Evolutionary conservation across 2,888 invertebrate species (phyloP).

Genomic region (Lamellibrachia columna): DNA sequence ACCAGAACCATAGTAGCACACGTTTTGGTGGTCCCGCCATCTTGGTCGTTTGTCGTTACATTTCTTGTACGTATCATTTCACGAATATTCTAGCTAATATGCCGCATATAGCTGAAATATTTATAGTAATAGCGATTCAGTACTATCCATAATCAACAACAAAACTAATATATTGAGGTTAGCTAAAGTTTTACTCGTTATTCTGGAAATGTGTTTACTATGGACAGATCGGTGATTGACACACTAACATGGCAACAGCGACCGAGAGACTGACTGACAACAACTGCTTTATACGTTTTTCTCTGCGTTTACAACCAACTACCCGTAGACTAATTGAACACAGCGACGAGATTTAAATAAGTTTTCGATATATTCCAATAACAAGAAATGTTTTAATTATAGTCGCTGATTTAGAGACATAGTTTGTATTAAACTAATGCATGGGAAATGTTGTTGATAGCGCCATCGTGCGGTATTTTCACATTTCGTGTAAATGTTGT

Average conservation of each 20-base stretch:
- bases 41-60: background rate
- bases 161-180: background rate
- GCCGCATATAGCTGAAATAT: background rate
- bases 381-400: background rate
- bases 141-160: background rate
- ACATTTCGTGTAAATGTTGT: background rate
- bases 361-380: background rate
- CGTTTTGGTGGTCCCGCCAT: background rate
- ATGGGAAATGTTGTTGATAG: background rate
- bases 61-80: background rate
- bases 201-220: background rate
- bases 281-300: background rate
- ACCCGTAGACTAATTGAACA: background rate
- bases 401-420: background rate
- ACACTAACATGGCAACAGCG: background rate
- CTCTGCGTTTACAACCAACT: background rate
- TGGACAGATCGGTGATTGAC: background rate
- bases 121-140: background rate
- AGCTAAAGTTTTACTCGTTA: background rate
- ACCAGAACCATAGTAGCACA: background rate
- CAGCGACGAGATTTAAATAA: background rate
- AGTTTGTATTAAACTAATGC: background rate
- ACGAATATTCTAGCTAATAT: background rate
- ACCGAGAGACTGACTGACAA: background rate
- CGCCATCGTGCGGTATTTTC: background rate